Evolutionary conservation across 1,140 invertebrate species (phyloP).

Genomic region (Centruroides sculpturatus): DNA sequence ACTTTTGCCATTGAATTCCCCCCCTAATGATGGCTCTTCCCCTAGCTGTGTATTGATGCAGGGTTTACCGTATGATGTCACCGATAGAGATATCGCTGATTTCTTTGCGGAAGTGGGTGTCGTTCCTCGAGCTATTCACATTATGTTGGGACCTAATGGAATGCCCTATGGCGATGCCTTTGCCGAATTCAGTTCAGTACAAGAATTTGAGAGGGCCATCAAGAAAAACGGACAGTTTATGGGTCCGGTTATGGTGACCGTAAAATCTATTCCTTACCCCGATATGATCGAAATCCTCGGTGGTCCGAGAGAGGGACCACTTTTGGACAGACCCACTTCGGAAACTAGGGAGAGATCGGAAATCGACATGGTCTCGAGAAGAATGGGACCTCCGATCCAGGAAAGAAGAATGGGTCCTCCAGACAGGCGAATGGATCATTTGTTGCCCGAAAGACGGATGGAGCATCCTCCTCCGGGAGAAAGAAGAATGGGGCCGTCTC

Average conservation of each 20-base stretch:
- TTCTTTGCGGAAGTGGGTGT: slow-evolving; percentile 62
- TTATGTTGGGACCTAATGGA: slow-evolving; percentile 49
- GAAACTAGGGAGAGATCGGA: too few relatives aligned
- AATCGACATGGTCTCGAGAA: too few relatives aligned
- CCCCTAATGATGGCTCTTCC: background rate
- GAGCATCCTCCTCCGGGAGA: too few relatives aligned
- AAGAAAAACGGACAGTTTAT: slow-evolving; percentile 51
- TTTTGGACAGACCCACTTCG: too few relatives aligned
- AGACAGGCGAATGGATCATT: too few relatives aligned
- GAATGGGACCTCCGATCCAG: too few relatives aligned
- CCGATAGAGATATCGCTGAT: slow-evolving; percentile 57
- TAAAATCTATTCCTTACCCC: slow-evolving; percentile 46
- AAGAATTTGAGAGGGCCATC: slow-evolving; percentile 51
- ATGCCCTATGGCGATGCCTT: slow-evolving; percentile 65
- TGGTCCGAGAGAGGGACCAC: background rate
- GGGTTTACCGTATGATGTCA: slow-evolving; percentile 54
- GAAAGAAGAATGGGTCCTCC: too few relatives aligned
- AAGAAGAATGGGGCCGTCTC: too few relatives aligned
- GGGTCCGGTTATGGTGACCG: slow-evolving; percentile 39
- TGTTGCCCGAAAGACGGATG: too few relatives aligned
- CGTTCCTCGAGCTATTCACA: slow-evolving; percentile 56
- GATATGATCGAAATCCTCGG: slow-evolving; percentile 31
- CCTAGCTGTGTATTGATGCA: slow-evolving; percentile 50
- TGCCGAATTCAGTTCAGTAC: slow-evolving; percentile 56
- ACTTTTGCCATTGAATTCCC: background rate